Base-by-base conservation (phyloP, 2,113 vertebrate species). In the Pipra filicauda region DNA sequence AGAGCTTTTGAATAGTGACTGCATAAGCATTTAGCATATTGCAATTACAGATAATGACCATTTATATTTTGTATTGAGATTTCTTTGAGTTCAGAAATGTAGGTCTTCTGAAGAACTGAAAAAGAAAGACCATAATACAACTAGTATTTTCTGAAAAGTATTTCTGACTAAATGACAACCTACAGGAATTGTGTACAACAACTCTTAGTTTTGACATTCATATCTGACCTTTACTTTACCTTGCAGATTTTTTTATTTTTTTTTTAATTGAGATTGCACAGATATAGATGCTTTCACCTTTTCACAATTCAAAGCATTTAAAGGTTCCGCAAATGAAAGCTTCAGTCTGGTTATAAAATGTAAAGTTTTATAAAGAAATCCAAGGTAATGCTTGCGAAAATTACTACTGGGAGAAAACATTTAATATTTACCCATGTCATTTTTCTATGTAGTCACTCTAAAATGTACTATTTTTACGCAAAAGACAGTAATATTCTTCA, bases 1-100 rank as follows among this genome's bases (percentile, higher is more conserved):
- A 94, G 58, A 76, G 81, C 81, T 95, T 91, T 93, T 91, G 77
- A 94, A 78, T 13, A 78, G 61, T 21, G 37, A 89, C 70, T 78
- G 49, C 62, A 89, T 12, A 88, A 91, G 89, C 54, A 79, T 72
- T 77, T 54, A 72, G 46, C 28, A 57, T 76, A 76, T 26, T 84
- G 52, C 73, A 69, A 78, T 91, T 85, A 94, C 0, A 1, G 89
- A 94, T 82, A 94, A 91, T 52, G 74, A 74, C 58, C 58, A 95
- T 82, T 89, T 89, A 82, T 41, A 79, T 72, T 76, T 54, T 70
- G 41, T 37, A 88, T 8, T 61, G 46, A 89, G 54, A 95, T 75
- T 91, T 67, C 58, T 93, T 20, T 3, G 28, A 78, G 73, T 84
- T 92, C 65, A 85, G 65, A 92, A 93, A 44, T 33, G 30, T n/a